Percentiles rank a stretch among this genome's conserved stretches.
Conservation (phyloP, 2,797 vertebrate genomes). For the Cyclopterus lumpus region DNA sequence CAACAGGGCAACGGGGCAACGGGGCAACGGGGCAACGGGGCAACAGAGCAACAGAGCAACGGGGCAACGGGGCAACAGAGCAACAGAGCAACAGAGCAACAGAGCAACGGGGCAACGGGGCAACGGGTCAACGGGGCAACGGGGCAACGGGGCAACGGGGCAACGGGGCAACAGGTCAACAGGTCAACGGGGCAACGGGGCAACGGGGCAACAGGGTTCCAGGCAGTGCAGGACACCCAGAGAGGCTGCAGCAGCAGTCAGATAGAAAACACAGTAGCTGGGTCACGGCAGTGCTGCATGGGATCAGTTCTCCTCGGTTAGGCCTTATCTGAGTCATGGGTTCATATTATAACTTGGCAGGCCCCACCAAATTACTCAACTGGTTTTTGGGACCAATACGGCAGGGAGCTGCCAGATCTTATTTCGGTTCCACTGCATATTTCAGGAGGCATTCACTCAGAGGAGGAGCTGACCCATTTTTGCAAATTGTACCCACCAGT, state of each 20-base stretch:
- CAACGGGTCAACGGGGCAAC: no score
- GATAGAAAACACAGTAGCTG: conserved; percentile 35
- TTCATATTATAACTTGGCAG: conserved; percentile 73
- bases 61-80: no score
- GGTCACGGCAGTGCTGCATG: conserved; percentile 55
- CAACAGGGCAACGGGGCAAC: no score
- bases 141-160: no score
- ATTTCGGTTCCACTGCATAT: conserved; percentile 76
- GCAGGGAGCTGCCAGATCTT: conserved; percentile 73
- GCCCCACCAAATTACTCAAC: conserved; percentile 65
- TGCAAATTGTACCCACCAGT: conserved; percentile 49
- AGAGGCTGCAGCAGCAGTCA: conserved; percentile 32
- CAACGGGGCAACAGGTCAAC: no score
- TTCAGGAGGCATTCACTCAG: conserved; percentile 71
- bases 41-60: no score
- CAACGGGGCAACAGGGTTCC: no score
- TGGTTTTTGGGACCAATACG: conserved; percentile 68
- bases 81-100: no score
- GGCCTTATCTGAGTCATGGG: conserved; percentile 70
- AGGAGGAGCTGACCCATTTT: conserved; percentile 75
- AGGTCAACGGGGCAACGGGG: no score
- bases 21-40: no score
- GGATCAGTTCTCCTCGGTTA: conserved; percentile 62
- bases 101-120: no score
- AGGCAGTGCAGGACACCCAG: conserved; percentile 34